Conservation (phyloP, 2,113 vertebrate genomes). For the Gobius niger region DNA sequence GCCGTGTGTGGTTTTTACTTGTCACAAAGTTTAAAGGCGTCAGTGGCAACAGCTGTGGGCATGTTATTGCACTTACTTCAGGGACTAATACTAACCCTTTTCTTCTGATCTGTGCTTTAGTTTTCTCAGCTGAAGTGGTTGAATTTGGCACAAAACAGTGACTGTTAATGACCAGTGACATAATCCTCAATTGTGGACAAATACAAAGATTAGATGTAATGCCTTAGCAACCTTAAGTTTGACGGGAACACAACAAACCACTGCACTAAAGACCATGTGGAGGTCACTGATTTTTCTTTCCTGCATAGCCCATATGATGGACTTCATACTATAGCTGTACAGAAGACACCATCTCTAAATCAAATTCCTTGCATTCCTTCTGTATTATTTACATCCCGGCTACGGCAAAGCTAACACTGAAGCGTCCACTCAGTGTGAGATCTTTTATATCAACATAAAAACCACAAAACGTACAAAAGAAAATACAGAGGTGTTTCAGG, state of each 20-base stretch:
- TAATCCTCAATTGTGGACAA: slow-evolving; percentile 5
- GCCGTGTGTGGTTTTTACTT: slow-evolving; percentile 19
- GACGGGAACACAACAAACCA: neutral
- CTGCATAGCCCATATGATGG: neutral
- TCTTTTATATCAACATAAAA: slow-evolving; percentile 8
- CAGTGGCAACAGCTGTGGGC: neutral
- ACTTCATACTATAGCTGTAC: neutral
- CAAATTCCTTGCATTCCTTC: slow-evolving; percentile 33
- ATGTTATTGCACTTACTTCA: neutral
- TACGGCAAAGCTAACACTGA: neutral
- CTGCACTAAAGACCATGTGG: neutral
- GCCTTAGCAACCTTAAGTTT: neutral
- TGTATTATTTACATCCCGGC: neutral
- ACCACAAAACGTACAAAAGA: slow-evolving; percentile 9
- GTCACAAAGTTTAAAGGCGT: slow-evolving; percentile 16
- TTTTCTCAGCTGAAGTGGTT: neutral
- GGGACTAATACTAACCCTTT: neutral
- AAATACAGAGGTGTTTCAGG: slow-evolving; percentile 11
- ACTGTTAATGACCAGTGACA: neutral
- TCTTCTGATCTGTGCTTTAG: neutral
- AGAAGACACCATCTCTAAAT: slow-evolving; percentile 11
- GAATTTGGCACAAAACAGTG: neutral
- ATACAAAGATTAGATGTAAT: slow-evolving; percentile 1
- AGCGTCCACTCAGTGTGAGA: neutral
- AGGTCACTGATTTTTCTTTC: neutral